These are phyloP conservation scores for Halcyon chelicuti DNA, from an alignment of 2,797 vertebrate species.

Conservation along the genomic window DNA sequence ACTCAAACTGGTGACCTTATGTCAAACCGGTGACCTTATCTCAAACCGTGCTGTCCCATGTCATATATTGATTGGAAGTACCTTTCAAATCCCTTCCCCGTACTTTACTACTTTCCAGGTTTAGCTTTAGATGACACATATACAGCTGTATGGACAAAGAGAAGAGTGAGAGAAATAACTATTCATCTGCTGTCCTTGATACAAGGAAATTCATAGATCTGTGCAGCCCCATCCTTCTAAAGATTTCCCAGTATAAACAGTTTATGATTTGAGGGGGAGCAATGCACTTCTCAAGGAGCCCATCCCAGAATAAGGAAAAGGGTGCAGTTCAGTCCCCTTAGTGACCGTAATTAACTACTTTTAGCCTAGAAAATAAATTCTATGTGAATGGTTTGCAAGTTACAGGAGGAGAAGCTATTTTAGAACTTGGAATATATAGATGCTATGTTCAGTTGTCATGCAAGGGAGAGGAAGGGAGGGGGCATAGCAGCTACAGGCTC, in stretches of 20 bases:
- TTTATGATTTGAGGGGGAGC: not conserved
- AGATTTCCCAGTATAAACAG: not conserved
- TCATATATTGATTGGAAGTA: not conserved
- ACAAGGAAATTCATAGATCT: not conserved
- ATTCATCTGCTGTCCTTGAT: not conserved
- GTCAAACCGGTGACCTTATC: not conserved
- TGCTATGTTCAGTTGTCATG: conserved; percentile 35
- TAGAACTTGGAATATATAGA: conserved; percentile 39
- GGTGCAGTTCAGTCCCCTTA: not conserved
- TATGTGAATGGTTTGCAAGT: not conserved
- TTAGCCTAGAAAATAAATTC: conserved; percentile 29
- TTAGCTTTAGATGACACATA: not conserved
- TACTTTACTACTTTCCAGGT: not conserved
- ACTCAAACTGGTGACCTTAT: not conserved
- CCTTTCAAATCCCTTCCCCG: not conserved
- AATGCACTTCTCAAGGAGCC: not conserved
- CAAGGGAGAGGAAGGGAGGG: not conserved
- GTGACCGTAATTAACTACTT: conserved; percentile 36
- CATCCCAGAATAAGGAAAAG: not conserved
- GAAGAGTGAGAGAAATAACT: not conserved
- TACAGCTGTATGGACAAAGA: not conserved
- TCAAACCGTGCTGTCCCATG: not conserved
- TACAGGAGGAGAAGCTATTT: conserved; percentile 31
- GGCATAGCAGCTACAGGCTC: not conserved
- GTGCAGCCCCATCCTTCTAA: not conserved